Percentiles rank a stretch among this genome's conserved stretches.
These are phyloP conservation scores for Mythimna ferrago DNA, from an alignment of 2,888 invertebrate genomes.

Conservation along the genomic window DNA sequence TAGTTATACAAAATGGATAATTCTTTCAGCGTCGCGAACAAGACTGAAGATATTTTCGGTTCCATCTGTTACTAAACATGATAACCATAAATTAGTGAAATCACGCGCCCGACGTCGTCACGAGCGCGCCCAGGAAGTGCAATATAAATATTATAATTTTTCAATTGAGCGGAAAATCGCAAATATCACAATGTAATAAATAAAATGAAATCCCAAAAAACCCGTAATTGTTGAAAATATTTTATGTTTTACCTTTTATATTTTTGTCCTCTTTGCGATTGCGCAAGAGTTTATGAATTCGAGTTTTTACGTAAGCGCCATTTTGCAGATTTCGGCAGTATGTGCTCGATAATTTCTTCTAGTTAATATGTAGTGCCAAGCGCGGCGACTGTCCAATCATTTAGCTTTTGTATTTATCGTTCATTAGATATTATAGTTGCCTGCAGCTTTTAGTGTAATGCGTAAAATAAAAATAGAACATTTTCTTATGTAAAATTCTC, in stretches of 20 bases:
- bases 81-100: slow-evolving; percentile 60
- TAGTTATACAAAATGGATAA: slow-evolving; percentile 54
- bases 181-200: slow-evolving; percentile 42
- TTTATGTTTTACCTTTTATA: slow-evolving; percentile 24
- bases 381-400: slow-evolving; percentile 24
- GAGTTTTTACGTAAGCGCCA: slow-evolving; percentile 41
- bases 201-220: slow-evolving; percentile 27
- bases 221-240: slow-evolving; percentile 15
- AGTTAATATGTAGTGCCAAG: slow-evolving; percentile 58
- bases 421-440: slow-evolving; percentile 24
- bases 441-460: slow-evolving; percentile 47
- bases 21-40: slow-evolving; percentile 60
- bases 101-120: slow-evolving; percentile 56
- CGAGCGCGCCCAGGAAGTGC: slow-evolving; percentile 57
- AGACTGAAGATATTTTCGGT: slow-evolving; percentile 59
- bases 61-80: slow-evolving; percentile 57
- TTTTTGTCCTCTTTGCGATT: slow-evolving; percentile 37
- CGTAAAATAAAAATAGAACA: slow-evolving; percentile 35
- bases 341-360: slow-evolving; percentile 50
- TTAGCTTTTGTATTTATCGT: slow-evolving; percentile 56
- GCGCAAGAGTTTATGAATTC: slow-evolving; percentile 55
- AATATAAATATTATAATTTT: slow-evolving; percentile 54
- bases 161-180: slow-evolving; percentile 50
- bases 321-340: slow-evolving; percentile 41
- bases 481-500: slow-evolving; percentile 23